These are phyloP conservation scores for Brachypterus glaber DNA, from an alignment of 2,888 invertebrate species.

Conservation along the genomic window DNA sequence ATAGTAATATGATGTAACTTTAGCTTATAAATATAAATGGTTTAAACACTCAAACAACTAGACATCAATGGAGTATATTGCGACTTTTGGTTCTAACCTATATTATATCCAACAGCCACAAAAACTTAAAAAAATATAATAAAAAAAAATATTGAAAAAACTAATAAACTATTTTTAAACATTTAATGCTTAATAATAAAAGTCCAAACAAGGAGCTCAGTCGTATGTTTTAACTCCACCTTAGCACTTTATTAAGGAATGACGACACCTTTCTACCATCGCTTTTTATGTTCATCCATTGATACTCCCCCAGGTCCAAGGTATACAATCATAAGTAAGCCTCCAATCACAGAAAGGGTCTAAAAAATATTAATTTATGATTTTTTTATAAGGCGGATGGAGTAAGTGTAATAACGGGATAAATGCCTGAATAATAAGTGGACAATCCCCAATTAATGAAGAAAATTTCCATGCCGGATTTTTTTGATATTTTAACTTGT, in stretches of 20 bases:
- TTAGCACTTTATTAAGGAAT: constrained; percentile 12
- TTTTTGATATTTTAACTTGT: too few relatives aligned
- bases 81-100: constrained; percentile 19
- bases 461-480: too few relatives aligned
- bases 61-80: too few relatives aligned
- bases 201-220: background rate
- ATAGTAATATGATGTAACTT: too few relatives aligned
- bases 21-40: too few relatives aligned
- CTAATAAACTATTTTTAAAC: background rate
- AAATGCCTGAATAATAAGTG: too few relatives aligned
- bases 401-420: too few relatives aligned
- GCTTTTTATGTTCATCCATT: constrained; percentile 99
- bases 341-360: constrained; percentile 98
- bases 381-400: too few relatives aligned
- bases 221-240: too few relatives aligned
- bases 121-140: constrained; percentile 13
- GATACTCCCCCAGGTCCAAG: constrained; percentile 98
- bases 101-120: constrained; percentile 11
- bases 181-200: background rate
- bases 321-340: constrained; percentile 94
- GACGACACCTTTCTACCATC: constrained; percentile 65
- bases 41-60: too few relatives aligned
- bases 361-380: too few relatives aligned
- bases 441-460: too few relatives aligned
- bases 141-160: background rate